A percentile compares a stretch with the other conserved stretches of the same genome.
phyloP scores from a whole-genome alignment of 2,113 vertebrate genomes.

The Peromyscus polionotus region DNA sequence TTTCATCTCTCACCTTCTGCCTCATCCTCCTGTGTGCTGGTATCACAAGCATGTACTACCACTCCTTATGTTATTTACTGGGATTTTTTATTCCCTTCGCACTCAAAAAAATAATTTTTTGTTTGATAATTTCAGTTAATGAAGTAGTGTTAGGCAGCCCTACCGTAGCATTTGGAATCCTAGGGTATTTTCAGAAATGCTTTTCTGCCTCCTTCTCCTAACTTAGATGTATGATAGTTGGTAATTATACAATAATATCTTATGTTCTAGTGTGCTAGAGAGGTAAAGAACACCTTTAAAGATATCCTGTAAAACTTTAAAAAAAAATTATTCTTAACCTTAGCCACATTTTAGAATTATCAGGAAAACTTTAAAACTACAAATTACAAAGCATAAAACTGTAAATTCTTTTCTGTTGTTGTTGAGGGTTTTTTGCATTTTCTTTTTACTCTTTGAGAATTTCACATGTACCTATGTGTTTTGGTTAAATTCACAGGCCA shows the following conservation, averaged over 20 bases:
- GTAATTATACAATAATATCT: neutral
- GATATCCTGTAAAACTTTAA: neutral
- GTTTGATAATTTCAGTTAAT: slow-evolving; percentile 7
- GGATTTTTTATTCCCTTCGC: neutral
- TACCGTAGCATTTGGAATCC: neutral
- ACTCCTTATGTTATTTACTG: neutral
- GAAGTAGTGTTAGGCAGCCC: neutral
- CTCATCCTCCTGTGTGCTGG: neutral
- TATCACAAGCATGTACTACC: neutral
- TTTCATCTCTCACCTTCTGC: neutral
- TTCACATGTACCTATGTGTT: neutral
- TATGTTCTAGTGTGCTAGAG: neutral
- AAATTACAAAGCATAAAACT: neutral
- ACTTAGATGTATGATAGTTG: neutral
- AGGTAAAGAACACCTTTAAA: neutral
- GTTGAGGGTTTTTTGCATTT: neutral
- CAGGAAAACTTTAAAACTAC: slow-evolving; percentile 33
- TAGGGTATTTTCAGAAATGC: neutral
- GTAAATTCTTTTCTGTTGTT: neutral
- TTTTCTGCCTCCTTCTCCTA: neutral
- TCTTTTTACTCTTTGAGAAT: neutral
- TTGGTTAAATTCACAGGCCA: neutral
- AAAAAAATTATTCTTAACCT: neutral
- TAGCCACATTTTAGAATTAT: neutral
- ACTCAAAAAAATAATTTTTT: neutral